Evolutionary conservation across 2,888 invertebrate genomes (phyloP), one percentile per base, ranked within the genome.

Genomic region (Leucozona laternaria): DNA sequence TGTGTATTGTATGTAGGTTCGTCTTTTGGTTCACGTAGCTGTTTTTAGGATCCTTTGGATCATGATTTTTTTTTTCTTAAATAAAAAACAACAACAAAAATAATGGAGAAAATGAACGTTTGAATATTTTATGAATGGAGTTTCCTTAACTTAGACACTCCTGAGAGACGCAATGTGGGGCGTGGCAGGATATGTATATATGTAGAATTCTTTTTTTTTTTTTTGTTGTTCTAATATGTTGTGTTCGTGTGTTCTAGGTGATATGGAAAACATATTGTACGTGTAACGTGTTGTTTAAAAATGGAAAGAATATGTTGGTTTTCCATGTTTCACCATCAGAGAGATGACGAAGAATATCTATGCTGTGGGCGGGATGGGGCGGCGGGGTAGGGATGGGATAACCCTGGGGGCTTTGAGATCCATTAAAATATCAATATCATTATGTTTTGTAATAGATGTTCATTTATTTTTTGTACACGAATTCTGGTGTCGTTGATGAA

Each of bases 111-210:
- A 81, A 79, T 70, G 40, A 71, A 64, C 70, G 62, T 86, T 75
- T 86, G 82, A 82, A 86, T 86, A 86, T 86, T 86, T 86, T 79
- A 82, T 82, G 75, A 79, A 71, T 55, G 57, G 58, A 76, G 80
- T 80, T 28, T 84, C 25, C 57, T 71, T 64, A 43, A 75, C 64
- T 68, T 71, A 76, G 75, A 70, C 80, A 76, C 37, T 53, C 34
- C 50, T 79, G 50, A 64, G 75, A 58, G 70, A 68, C 50, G 58
- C n/a, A 43, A 40, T 34, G 55, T 34, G 55, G 53, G 48, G 62
- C 40, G 53, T 43, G 31, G 62, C 17, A 11, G 8, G 55, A 13
- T 60, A 20, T 4, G 3, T 34, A 43, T 48, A 8, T 60, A 20
- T n/a, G n/a, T 34, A 45, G 48, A 50, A 48, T 37, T 60, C 4